A percentile compares a stretch with the other conserved stretches of the same genome.
Conservation (phyloP, 1,140 invertebrate species). For the Cydia fagiglandana region DNA sequence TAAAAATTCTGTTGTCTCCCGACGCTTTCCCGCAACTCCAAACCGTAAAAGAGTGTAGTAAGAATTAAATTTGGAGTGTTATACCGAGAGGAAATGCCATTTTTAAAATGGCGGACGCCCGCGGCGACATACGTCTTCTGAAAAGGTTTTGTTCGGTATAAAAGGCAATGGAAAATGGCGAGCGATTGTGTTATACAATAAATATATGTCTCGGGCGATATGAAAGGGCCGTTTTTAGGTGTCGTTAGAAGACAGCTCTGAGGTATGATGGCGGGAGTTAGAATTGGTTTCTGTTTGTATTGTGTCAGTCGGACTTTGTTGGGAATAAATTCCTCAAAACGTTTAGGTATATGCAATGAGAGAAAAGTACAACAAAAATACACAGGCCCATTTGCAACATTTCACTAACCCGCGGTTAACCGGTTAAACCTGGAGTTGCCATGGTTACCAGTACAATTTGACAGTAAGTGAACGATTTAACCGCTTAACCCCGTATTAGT, state of each 20-base stretch:
- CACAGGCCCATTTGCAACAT: too few species aligned
- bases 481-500: too few species aligned
- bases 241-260: not conserved
- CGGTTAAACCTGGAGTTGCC: too few species aligned
- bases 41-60: not conserved
- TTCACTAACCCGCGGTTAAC: too few species aligned
- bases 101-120: slow-evolving; percentile 1
- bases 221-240: slow-evolving; percentile 4
- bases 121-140: slow-evolving; percentile 2
- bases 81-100: not conserved
- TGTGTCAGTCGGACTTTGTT: not conserved
- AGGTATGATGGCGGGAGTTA: not conserved
- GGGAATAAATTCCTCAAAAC: too few species aligned
- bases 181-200: slow-evolving; percentile 17
- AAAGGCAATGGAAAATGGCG: slow-evolving; percentile 15
- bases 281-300: not conserved
- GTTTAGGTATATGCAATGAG: too few species aligned
- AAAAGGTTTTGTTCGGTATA: slow-evolving; percentile 9
- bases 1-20: not conserved
- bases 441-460: too few species aligned
- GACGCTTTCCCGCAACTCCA: not conserved
- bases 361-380: too few species aligned
- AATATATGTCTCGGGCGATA: not conserved
- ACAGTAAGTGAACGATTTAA: too few species aligned
- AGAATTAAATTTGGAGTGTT: not conserved